phyloP scores from a whole-genome alignment of 2,797 vertebrate genomes.

The Selene dorsalis region DNA sequence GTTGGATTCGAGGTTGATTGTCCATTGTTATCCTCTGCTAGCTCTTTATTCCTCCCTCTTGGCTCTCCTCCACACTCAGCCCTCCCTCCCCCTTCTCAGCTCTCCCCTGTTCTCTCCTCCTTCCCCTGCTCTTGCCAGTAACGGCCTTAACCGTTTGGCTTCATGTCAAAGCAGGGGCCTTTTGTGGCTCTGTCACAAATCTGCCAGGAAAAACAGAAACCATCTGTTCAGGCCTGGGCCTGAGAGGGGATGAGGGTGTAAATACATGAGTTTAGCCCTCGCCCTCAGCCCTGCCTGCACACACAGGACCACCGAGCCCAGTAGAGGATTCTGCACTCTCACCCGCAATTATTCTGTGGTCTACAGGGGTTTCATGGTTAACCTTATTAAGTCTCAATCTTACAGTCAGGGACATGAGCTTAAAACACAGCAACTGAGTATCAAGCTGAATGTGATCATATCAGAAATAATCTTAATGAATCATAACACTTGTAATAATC shows the following conservation, averaged over 20 bases:
- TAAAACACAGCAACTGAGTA: neutral
- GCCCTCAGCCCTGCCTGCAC: constrained; percentile 69
- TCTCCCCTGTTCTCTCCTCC: constrained; percentile 77
- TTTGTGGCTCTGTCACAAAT: constrained; percentile 88
- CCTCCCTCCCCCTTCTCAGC: constrained; percentile 58
- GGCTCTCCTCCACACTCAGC: constrained; percentile 50
- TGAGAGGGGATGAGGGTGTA: constrained; percentile 80
- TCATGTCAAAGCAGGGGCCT: constrained; percentile 85
- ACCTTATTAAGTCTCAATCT: constrained; percentile 27
- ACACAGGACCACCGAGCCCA: constrained; percentile 71
- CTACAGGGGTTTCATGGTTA: constrained; percentile 30
- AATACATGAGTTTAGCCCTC: constrained; percentile 83
- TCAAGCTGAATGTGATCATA: neutral
- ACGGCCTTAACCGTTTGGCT: constrained; percentile 86
- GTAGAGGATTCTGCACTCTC: constrained; percentile 56
- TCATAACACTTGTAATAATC: neutral
- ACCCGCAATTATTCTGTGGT: constrained; percentile 42
- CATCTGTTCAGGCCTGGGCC: constrained; percentile 83
- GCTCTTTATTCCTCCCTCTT: constrained; percentile 66
- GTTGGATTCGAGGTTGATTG: constrained; percentile 73
- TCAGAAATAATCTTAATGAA: neutral
- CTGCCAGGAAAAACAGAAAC: constrained; percentile 89
- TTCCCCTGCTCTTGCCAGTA: constrained; percentile 81
- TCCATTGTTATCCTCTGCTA: constrained; percentile 82
- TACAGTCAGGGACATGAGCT: constrained; percentile 1